A percentile compares a stretch with the other conserved stretches of the same genome.
phyloP scores from a whole-genome alignment of 2,113 vertebrate species.

The Passer domesticus region DNA sequence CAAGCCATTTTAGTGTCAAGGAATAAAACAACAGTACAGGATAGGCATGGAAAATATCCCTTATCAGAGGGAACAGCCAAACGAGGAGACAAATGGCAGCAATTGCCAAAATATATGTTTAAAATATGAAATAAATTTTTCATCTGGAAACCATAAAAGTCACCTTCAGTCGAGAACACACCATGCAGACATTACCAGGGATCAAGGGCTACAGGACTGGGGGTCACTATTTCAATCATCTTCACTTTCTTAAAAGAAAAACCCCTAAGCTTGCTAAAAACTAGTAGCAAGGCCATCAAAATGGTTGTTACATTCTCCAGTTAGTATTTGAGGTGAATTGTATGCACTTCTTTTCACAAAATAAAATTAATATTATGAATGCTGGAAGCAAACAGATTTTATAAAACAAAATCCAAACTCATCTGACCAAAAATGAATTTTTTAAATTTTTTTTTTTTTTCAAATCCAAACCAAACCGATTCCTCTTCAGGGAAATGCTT shows the following conservation, averaged over 20 bases:
- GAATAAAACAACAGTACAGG: conserved; percentile 33
- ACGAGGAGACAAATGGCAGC: conserved; percentile 5
- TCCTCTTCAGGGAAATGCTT: background rate
- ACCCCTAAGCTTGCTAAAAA: background rate
- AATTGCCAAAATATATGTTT: conserved; percentile 20
- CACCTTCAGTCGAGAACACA: background rate
- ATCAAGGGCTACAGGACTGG: background rate
- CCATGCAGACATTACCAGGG: background rate
- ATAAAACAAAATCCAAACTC: background rate
- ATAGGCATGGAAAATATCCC: conserved; percentile 36
- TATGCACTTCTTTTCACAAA: background rate
- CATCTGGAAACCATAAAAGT: conserved; percentile 32
- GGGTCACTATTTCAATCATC: background rate
- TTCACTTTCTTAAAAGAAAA: background rate
- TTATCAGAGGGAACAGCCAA: background rate
- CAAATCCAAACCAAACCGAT: background rate
- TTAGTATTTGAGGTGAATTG: background rate
- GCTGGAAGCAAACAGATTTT: background rate
- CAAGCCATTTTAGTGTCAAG: conserved; percentile 10
- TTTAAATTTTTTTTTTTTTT: background rate
- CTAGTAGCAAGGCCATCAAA: background rate
- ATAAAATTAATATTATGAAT: background rate
- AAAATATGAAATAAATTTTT: conserved; percentile 23
- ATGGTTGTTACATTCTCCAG: background rate
- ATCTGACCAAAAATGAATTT: background rate